These are phyloP conservation scores for Sogatella furcifera DNA, from an alignment of 1,140 invertebrate species.

Conservation along the genomic window DNA sequence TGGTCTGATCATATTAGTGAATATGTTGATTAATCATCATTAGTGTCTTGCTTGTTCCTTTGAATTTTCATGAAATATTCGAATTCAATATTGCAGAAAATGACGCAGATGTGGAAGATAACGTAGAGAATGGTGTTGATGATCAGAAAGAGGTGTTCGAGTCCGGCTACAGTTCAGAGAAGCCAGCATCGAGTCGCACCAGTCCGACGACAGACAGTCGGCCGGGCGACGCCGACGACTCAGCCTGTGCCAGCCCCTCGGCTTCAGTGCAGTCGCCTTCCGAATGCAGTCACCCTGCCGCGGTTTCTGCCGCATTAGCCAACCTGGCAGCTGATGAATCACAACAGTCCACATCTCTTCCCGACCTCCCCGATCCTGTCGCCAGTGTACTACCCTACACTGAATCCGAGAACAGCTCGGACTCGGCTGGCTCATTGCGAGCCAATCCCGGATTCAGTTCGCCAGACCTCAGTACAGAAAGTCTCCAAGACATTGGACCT, in stretches of 20 bases:
- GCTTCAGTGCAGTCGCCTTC: neutral
- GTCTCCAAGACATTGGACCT: conserved; percentile 7
- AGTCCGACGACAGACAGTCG: conserved; percentile 20
- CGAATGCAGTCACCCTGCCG: neutral
- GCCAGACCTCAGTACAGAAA: conserved; percentile 15
- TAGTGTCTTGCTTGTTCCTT: no score
- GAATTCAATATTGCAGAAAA: conserved; percentile 29
- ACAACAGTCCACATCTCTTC: no score
- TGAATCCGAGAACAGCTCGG: conserved; percentile 22
- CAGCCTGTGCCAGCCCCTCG: neutral
- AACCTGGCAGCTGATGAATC: no score
- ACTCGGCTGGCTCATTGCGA: conserved; percentile 15
- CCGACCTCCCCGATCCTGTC: no score
- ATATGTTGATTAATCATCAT: no score
- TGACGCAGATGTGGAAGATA: conserved; percentile 72
- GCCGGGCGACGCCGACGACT: conserved; percentile 2
- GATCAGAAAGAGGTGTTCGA: conserved; percentile 39
- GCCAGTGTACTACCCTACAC: neutral
- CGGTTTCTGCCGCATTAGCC: no score
- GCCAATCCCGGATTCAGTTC: conserved; percentile 16
- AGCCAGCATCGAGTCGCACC: conserved; percentile 27
- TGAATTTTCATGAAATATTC: no score
- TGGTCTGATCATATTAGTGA: no score
- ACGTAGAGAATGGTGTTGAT: conserved; percentile 45
- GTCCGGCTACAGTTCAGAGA: conserved; percentile 60